Base-by-base conservation (phyloP, 2,888 invertebrate genomes). In the Andrena bicolor region DNA sequence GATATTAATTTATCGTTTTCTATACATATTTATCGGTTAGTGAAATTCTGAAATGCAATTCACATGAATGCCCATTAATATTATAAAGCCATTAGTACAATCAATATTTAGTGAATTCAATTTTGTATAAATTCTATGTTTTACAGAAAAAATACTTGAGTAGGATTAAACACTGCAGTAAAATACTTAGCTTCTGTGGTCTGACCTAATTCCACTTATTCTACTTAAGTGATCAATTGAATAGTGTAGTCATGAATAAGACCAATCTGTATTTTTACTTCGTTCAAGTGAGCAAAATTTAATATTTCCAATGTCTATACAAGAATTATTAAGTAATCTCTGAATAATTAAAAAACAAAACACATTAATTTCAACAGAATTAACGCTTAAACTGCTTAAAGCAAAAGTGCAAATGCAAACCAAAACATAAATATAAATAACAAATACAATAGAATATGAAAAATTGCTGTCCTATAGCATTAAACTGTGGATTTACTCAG, bases 1-100 rank as follows among this genome's bases (percentile, higher is more conserved):
- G 20, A 28, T 65, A 73, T 77, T 77, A 77, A 77, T 65, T 77
- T 51, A 74, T 35, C 49, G 49, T 13, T 77, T 65, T 16, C 58
- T 20, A 8, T 61, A 41, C 41, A 41, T 16, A n/a, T 51, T 51
- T 65, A 66, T 16, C 60, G 16, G 35, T 60, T 16, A 60, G 32
- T 35, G 35, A 41, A 61, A 74, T 35, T 26, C n/a, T 51, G 49
- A 66, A 74, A 74, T 35, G 13, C 10, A 49, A 32, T 49, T 60
- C 49, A 32, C n/a, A 10, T 48, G 2, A 10, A 2, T n/a, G 3
- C 28, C 13, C n/a, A 56, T 56, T 56, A 56, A 56, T 23, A 56
- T 56, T 20, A 41, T 56, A 56, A 23, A 23, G 10, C 10, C 41
- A 41, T 41, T 41, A 41, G 16, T 41, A 16, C 16, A 41, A 41